Percentiles rank a stretch among this genome's conserved stretches.
Conservation (phyloP, 2,888 invertebrate species). For the Drosophila dives region DNA sequence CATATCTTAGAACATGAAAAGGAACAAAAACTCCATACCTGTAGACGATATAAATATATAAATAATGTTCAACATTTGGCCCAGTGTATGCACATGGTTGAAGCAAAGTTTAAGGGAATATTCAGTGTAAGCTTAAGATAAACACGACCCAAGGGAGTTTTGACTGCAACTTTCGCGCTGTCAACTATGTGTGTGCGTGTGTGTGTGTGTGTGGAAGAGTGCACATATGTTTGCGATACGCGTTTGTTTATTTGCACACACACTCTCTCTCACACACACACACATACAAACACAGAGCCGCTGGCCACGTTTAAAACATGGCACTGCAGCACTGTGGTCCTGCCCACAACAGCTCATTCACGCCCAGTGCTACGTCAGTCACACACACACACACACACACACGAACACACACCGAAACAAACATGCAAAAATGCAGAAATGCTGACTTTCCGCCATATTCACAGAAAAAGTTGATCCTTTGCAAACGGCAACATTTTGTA, state of each 20-base stretch:
- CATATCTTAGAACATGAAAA: background rate
- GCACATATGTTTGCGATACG: slow-evolving; percentile 8
- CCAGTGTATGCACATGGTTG: slow-evolving; percentile 19
- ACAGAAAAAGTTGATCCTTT: slow-evolving; percentile 72
- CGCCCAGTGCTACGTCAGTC: slow-evolving; percentile 12
- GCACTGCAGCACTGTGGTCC: slow-evolving; percentile 21
- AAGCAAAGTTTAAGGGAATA: slow-evolving; percentile 65
- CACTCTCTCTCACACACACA: slow-evolving; percentile 2
- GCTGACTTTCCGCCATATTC: slow-evolving; percentile 73
- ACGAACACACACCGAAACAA: background rate
- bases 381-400: slow-evolving; percentile 12
- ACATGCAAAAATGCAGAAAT: slow-evolving; percentile 13
- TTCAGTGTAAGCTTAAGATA: slow-evolving; percentile 72
- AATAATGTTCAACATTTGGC: background rate
- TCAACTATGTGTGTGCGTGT: slow-evolving; percentile 29
- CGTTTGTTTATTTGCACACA: slow-evolving; percentile 8
- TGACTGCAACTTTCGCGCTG: slow-evolving; percentile 58
- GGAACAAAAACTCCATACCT: background rate
- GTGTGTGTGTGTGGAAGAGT: background rate
- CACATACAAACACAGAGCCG: slow-evolving; percentile 21
- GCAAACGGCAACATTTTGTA: slow-evolving; percentile 29
- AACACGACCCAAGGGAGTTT: slow-evolving; percentile 71
- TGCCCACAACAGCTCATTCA: slow-evolving; percentile 22
- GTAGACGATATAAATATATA: background rate
- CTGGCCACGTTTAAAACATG: slow-evolving; percentile 52